phyloP scores from a whole-genome alignment of 2,113 vertebrate species.

The Trachemys scripta region DNA sequence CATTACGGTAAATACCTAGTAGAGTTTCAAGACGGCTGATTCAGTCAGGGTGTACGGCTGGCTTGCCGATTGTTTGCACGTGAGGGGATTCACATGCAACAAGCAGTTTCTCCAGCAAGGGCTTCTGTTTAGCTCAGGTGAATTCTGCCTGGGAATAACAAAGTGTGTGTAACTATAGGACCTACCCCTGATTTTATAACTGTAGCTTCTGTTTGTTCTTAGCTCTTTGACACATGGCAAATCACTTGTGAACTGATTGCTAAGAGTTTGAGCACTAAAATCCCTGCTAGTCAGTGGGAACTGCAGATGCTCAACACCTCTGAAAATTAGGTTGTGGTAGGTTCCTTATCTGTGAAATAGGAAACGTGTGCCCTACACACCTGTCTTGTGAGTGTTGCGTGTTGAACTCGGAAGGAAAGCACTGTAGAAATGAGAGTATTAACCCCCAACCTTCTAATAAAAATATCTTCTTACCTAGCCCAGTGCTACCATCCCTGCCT shows the following conservation, averaged over 20 bases:
- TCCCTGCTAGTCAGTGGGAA: background rate
- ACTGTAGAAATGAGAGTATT: background rate
- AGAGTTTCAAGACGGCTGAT: background rate
- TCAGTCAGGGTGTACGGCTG: background rate
- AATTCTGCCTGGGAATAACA: background rate
- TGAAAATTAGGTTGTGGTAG: background rate
- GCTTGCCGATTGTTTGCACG: background rate
- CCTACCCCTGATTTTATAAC: background rate
- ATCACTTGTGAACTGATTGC: background rate
- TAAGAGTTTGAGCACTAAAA: background rate
- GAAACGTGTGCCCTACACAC: fast-evolving
- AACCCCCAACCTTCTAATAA: background rate
- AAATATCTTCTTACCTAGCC: background rate
- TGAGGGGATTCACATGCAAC: background rate
- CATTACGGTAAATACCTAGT: background rate
- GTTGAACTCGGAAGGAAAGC: fast-evolving
- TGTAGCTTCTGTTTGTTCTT: background rate
- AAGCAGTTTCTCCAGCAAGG: background rate
- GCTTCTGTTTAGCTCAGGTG: background rate
- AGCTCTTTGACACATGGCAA: background rate
- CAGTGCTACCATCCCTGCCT: background rate
- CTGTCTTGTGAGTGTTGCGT: fast-evolving
- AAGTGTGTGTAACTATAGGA: background rate
- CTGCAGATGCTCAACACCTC: background rate
- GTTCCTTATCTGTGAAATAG: fast-evolving